Evolutionary conservation across 2,113 vertebrate genomes (phyloP), one percentile per base, ranked within the genome.

Genomic region (Columba janthina): DNA sequence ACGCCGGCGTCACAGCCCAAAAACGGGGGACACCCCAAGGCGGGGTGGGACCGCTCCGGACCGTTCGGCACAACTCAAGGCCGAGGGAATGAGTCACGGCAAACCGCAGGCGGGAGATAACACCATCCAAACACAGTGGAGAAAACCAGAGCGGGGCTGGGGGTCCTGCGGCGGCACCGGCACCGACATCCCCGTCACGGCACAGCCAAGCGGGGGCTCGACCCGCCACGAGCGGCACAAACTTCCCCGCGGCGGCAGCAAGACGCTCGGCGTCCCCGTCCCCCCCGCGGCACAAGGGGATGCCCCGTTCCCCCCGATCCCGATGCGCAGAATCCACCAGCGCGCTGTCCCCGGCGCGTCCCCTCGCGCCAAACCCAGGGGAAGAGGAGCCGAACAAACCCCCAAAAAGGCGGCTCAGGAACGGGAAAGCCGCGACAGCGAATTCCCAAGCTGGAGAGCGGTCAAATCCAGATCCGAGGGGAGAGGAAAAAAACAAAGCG

Each of bases 101-200:
- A 62, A 48, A 78, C 79, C 24, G 0, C 48, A n/a, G 80, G 51
- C 9, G 0, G n/a, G 61, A 94, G 91, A 94, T 90, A 94, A 81
- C 2, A 1, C 4, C 15, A 46, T 15, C 44, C 44, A 46, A 46
- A 19, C 44, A 46, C 12, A 0, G 36, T 1, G 10, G 19, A 34
- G 57, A 44, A 36, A 65, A 93, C 50, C 50, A 34, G 28, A 29
- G 4, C 5, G 8, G 26, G 38, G 22, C 7, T 8, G 2, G 1
- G 38, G 18, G 17, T 46, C 20, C 31, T 0, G 9, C 54, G 9
- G 40, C 56, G 32, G 38, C 31, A 2, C 20, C 64, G 5, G 65
- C 57, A 9, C 64, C 10, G 21, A 51, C 21, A 12, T 12, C 50
- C 24, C 50, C 50, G 18, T 19, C 44, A 18, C 18, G 44, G 44